These are phyloP conservation scores for Trichomalopsis sarcophagae DNA, from an alignment of 1,140 invertebrate species.

Conservation along the genomic window DNA sequence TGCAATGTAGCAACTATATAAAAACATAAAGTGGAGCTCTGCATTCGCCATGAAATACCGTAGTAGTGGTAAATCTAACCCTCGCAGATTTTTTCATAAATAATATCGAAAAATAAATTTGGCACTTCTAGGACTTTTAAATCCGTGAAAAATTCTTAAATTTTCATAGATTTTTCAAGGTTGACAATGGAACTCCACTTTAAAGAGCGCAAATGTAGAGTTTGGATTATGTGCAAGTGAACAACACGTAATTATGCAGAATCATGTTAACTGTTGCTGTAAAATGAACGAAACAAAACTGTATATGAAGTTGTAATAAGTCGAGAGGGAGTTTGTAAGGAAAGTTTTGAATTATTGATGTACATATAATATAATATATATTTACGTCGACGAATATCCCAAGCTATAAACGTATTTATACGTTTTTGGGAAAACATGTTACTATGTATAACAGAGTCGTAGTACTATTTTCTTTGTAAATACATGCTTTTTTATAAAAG, in stretches of 20 bases:
- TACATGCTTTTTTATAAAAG: conserved; percentile 43
- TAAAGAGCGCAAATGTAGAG: not conserved
- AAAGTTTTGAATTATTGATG: conserved; percentile 34
- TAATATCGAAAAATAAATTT: not conserved
- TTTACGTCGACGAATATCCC: not conserved
- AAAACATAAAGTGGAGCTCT: not conserved
- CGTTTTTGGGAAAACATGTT: conserved; percentile 6
- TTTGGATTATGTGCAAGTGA: not conserved
- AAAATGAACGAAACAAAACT: not conserved
- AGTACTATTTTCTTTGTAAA: conserved; percentile 42
- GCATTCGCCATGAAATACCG: not conserved
- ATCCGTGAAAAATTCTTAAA: not conserved
- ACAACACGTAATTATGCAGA: not conserved
- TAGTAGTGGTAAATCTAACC: not conserved
- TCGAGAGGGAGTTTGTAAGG: not conserved
- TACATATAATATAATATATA: conserved; percentile 32
- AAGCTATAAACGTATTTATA: not conserved
- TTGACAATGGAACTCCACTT: not conserved
- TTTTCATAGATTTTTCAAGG: not conserved
- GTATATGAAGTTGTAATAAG: conserved; percentile 25
- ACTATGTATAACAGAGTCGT: conserved; percentile 29
- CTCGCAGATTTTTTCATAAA: not conserved
- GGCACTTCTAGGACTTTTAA: not conserved
- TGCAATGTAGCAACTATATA: not conserved
- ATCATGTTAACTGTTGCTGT: conserved; percentile 22